Percentiles rank a stretch among this genome's conserved stretches.
Evolutionary conservation across 2,113 vertebrate genomes (phyloP).

Genomic region (Cavia aperea): DNA sequence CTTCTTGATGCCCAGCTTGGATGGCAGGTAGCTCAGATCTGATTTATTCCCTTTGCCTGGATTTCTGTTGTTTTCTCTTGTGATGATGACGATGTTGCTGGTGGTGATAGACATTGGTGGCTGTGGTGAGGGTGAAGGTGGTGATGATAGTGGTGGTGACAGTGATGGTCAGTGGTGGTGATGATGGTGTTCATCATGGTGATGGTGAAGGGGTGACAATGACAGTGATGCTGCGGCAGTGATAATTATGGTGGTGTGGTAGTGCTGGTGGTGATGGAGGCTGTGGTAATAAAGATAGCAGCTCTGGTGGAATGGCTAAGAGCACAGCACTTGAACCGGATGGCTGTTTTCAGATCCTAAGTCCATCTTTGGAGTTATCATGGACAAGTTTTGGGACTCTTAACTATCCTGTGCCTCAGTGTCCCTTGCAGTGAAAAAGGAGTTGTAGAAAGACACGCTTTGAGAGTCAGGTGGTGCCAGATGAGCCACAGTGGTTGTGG

Average conservation of each 20-base stretch:
- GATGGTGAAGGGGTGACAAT: accelerated
- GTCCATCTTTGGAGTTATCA: neutral
- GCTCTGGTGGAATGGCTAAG: neutral
- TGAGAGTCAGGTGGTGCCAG: accelerated
- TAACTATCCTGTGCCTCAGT: neutral
- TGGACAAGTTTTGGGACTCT: neutral
- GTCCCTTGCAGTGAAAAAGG: neutral
- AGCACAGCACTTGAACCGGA: neutral
- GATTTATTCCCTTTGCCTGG: neutral
- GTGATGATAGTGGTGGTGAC: accelerated
- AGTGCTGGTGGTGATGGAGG: accelerated
- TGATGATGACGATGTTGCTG: accelerated
- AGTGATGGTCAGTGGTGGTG: accelerated
- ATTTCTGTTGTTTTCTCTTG: neutral
- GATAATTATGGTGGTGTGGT: accelerated
- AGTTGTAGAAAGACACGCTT: neutral
- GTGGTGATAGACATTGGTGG: neutral
- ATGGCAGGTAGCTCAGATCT: neutral
- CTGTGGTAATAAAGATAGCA: neutral
- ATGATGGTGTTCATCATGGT: accelerated
- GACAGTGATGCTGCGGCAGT: accelerated
- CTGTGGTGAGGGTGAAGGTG: too few relatives aligned
- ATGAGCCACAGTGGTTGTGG: accelerated
- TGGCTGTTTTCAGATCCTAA: neutral
- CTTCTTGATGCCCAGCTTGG: neutral